Base-by-base conservation (phyloP, 2,797 vertebrate species). In the Iguana delicatissima region DNA sequence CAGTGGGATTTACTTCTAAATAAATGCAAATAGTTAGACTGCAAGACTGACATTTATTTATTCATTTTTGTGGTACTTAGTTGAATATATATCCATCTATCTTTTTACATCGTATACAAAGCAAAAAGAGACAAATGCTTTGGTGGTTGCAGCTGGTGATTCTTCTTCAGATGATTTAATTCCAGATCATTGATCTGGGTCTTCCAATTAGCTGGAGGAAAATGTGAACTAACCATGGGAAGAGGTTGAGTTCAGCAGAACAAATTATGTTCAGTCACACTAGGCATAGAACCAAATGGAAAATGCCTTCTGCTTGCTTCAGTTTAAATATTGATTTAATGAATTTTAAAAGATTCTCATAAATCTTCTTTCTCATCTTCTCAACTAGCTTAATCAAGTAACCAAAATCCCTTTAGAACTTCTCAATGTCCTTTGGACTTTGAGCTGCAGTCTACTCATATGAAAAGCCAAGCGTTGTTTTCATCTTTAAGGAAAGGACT, bases 241-340 rank as follows among this genome's bases (percentile, higher is more conserved):
- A 87, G 87, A 88, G 35, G 87, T 85, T 93, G 92, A 87, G 46
- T 69, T 72, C 80, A 90, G 90, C 85, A 93, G 91, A 95, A 89
- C 76, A 93, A 94, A 93, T 89, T 89, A 32, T 6, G 0, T 86
- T 91, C 6, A 8, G 0, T 80, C 0, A 0, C 73, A 85, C 13
- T 0, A 87, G 82, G 87, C 6, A 62, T 67, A 85, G 91, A 89
- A 86, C 81, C 42, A 62, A 81, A 20, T 32, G 55, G 84, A 91
- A 92, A 4, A 85, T 52, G 74, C 67, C 50, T 90, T 89, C 73
- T 64, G 7, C 76, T 57, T 57, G 0, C 59, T 7, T 91, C 83
- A 1, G 24, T 80, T 42, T 80, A 92, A 86, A 46, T 74, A 13
- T 6, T 42, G 52, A 32, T 88, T 86, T 89, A 93, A 93, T 83